Percentiles rank a stretch among this genome's conserved stretches.
Conservation (phyloP, 2,888 invertebrate genomes). For the Nomada flava region DNA sequence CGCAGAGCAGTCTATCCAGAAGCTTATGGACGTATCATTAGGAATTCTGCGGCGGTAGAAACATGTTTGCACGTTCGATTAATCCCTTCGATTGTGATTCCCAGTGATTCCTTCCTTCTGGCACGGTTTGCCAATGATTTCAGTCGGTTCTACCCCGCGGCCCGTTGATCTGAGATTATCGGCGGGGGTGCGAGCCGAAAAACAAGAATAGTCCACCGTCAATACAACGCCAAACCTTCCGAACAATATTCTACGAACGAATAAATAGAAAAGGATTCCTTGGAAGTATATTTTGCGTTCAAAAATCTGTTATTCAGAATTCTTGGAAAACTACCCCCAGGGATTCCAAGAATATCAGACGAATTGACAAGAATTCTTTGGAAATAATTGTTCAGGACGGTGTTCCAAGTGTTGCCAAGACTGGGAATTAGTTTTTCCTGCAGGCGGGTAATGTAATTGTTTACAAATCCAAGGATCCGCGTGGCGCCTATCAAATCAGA, state of each 20-base stretch:
- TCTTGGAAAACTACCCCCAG: too few species aligned
- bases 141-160: slow-evolving; percentile 17
- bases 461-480: background rate
- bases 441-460: too few species aligned
- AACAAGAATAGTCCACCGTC: background rate
- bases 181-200: background rate
- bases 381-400: background rate
- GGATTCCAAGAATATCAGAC: too few species aligned
- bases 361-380: slow-evolving; percentile 11
- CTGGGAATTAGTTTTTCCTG: too few species aligned
- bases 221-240: background rate
- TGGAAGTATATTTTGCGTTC: too few species aligned
- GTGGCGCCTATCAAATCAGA: slow-evolving; percentile 24
- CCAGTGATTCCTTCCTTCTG: slow-evolving; percentile 74
- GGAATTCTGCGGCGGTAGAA: slow-evolving; percentile 66
- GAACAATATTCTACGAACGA: too few species aligned
- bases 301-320: too few species aligned
- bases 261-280: too few species aligned
- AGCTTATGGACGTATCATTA: slow-evolving; percentile 66
- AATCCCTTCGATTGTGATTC: slow-evolving; percentile 57
- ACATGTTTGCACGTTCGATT: slow-evolving; percentile 68
- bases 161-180: background rate
- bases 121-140: slow-evolving; percentile 53
- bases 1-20: background rate
- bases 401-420: too few species aligned